A percentile compares a stretch with the other conserved stretches of the same genome.
These are phyloP conservation scores for Drosophila robusta DNA, from an alignment of 2,888 invertebrate species.

Conservation along the genomic window DNA sequence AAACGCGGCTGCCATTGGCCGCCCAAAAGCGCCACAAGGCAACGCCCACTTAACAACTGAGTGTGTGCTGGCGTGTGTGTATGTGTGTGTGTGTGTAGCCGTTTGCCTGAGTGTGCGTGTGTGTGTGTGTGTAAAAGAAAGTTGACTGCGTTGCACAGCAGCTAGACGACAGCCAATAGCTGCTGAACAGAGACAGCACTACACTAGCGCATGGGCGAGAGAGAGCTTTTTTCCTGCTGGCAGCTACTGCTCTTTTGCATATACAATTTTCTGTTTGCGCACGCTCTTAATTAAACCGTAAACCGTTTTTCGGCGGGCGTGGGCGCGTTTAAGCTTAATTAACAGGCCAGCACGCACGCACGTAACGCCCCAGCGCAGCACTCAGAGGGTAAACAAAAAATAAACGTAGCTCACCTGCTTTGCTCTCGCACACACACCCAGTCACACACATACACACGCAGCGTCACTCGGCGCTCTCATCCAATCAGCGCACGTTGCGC, in stretches of 20 bases:
- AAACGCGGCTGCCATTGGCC: slow-evolving; percentile 67
- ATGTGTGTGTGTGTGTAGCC: slow-evolving; percentile 15
- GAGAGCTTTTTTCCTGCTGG: slow-evolving; percentile 24
- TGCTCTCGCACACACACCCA: slow-evolving; percentile 31
- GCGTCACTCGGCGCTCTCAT: slow-evolving; percentile 35
- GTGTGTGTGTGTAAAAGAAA: slow-evolving; percentile 64
- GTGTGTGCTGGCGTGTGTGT: slow-evolving; percentile 22
- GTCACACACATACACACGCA: not conserved
- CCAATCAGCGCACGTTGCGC: slow-evolving; percentile 64
- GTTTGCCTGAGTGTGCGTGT: slow-evolving; percentile 3
- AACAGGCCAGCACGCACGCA: slow-evolving; percentile 52
- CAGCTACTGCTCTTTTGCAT: slow-evolving; percentile 42
- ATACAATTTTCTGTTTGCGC: slow-evolving; percentile 19
- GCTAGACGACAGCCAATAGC: slow-evolving; percentile 44
- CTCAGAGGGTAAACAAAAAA: slow-evolving; percentile 14
- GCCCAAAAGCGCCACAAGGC: slow-evolving; percentile 69
- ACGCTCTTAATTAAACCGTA: slow-evolving; percentile 54
- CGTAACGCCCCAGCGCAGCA: slow-evolving; percentile 61
- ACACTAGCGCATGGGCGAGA: not conserved
- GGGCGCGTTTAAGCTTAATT: slow-evolving; percentile 66
- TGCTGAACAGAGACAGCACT: slow-evolving; percentile 38
- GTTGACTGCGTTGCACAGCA: slow-evolving; percentile 56
- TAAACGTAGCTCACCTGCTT: slow-evolving; percentile 47
- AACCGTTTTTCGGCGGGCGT: slow-evolving; percentile 40
- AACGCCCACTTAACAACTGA: slow-evolving; percentile 68